These are phyloP conservation scores for Augochlorella aurata DNA, from an alignment of 2,888 invertebrate genomes.

Conservation along the genomic window DNA sequence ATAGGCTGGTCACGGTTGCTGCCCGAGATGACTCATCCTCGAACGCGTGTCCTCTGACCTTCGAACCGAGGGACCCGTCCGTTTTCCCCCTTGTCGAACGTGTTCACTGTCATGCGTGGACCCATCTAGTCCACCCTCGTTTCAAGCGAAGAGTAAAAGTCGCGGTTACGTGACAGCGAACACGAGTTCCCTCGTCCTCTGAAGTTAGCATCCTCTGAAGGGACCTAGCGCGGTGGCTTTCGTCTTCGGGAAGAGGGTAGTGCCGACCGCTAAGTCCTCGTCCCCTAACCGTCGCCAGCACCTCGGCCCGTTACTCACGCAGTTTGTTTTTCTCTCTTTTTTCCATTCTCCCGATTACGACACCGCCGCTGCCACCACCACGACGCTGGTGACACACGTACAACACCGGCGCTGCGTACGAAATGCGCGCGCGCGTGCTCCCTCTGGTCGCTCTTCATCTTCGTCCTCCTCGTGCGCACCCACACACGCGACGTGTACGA, in stretches of 20 bases:
- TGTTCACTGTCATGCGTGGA: neutral
- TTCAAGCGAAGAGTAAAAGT: neutral
- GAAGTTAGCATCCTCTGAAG: too few species aligned
- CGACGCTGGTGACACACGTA: slow-evolving; percentile 14
- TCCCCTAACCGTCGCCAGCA: slow-evolving; percentile 8
- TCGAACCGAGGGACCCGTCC: neutral
- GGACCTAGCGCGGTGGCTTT: too few species aligned
- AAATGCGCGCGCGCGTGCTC: slow-evolving; percentile 7
- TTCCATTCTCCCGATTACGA: slow-evolving; percentile 25
- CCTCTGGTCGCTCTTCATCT: neutral
- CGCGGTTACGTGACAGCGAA: too few species aligned
- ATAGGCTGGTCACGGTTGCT: neutral
- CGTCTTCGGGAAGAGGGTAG: slow-evolving; percentile 27
- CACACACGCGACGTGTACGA: neutral
- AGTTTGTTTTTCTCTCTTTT: slow-evolving; percentile 40
- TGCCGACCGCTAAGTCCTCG: slow-evolving; percentile 11
- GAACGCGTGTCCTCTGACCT: neutral
- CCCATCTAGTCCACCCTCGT: neutral
- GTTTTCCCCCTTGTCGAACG: neutral
- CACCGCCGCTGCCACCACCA: slow-evolving; percentile 11
- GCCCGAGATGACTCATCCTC: neutral
- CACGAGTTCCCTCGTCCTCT: too few species aligned
- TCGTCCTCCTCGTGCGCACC: slow-evolving; percentile 20
- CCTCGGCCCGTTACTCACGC: slow-evolving; percentile 21
- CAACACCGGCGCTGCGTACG: slow-evolving; percentile 35